phyloP scores from a whole-genome alignment of 1,140 invertebrate species.

The Battus philenor region DNA sequence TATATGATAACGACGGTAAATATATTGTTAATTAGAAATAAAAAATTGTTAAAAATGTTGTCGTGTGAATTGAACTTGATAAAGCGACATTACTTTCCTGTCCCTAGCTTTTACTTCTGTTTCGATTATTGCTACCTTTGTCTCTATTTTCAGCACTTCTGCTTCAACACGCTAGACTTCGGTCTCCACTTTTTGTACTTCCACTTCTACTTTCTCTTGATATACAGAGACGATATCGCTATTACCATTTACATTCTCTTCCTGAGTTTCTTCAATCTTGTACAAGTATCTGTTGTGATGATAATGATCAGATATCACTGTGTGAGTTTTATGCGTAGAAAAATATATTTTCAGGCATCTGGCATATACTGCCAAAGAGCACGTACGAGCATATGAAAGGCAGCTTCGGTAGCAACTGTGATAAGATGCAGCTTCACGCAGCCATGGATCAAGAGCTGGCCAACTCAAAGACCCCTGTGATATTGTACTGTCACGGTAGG shows the following conservation, averaged over 20 bases:
- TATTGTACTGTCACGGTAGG: constrained; percentile 59
- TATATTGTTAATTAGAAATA: too few species aligned
- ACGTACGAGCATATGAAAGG: constrained; percentile 45
- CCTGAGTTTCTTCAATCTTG: constrained; percentile 15
- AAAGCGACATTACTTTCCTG: too few species aligned
- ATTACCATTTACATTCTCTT: constrained; percentile 9
- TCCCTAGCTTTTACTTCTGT: constrained; percentile 28
- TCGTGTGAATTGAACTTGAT: too few species aligned
- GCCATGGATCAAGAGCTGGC: constrained; percentile 39
- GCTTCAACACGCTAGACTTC: constrained; percentile 8
- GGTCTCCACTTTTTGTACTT: constrained; percentile 15
- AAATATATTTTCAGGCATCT: constrained; percentile 44
- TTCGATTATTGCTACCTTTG: constrained; percentile 17
- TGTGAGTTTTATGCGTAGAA: too few species aligned
- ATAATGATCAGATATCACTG: too few species aligned
- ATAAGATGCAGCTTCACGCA: constrained; percentile 38
- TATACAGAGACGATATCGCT: constrained; percentile 6
- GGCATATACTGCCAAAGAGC: constrained; percentile 57
- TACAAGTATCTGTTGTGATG: neutral
- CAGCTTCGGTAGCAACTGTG: constrained; percentile 25
- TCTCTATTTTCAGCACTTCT: constrained; percentile 10
- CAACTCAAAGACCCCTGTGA: constrained; percentile 41
- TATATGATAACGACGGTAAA: too few species aligned
- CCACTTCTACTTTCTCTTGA: constrained; percentile 14
- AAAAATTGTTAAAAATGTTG: too few species aligned